Evolutionary conservation across 2,888 invertebrate genomes (phyloP).

Genomic region (Anorthoa munda): DNA sequence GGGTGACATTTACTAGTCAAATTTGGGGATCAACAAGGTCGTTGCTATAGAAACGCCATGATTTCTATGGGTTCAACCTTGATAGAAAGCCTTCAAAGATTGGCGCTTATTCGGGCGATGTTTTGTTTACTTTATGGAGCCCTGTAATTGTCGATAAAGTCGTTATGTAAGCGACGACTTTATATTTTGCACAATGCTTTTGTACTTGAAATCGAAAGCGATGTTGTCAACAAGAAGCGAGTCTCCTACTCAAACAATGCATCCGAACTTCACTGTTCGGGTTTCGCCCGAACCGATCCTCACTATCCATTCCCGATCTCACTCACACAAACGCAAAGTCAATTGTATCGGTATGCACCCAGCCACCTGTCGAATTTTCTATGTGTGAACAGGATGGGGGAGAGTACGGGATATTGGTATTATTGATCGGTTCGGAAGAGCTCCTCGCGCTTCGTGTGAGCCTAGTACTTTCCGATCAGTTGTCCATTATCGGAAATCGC

Average conservation of each 20-base stretch:
- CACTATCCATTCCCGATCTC: constrained; percentile 37
- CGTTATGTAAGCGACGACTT: neutral
- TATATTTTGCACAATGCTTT: neutral
- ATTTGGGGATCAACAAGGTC: constrained; percentile 28
- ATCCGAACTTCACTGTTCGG: constrained; percentile 14
- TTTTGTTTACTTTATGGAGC: constrained; percentile 3
- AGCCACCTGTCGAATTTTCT: constrained; percentile 71
- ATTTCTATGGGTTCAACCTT: constrained; percentile 45
- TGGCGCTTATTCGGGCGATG: neutral
- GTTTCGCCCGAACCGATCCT: constrained; percentile 14
- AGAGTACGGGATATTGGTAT: constrained; percentile 78
- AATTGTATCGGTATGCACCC: constrained; percentile 54
- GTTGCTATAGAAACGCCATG: constrained; percentile 44
- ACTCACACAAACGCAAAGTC: constrained; percentile 58
- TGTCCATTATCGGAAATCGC: constrained; percentile 87
- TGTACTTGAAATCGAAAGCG: neutral
- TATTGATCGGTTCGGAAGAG: constrained; percentile 88
- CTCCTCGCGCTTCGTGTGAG: constrained; percentile 74
- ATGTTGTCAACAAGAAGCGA: neutral
- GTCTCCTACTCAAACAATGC: constrained; percentile 18
- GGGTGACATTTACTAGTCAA: neutral
- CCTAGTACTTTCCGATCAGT: constrained; percentile 88
- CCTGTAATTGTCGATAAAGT: constrained; percentile 1
- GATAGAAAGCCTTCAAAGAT: constrained; percentile 41
- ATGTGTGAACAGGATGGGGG: constrained; percentile 72